These are phyloP conservation scores for Sorex araneus DNA, from an alignment of 2,113 vertebrate genomes.

Conservation along the genomic window DNA sequence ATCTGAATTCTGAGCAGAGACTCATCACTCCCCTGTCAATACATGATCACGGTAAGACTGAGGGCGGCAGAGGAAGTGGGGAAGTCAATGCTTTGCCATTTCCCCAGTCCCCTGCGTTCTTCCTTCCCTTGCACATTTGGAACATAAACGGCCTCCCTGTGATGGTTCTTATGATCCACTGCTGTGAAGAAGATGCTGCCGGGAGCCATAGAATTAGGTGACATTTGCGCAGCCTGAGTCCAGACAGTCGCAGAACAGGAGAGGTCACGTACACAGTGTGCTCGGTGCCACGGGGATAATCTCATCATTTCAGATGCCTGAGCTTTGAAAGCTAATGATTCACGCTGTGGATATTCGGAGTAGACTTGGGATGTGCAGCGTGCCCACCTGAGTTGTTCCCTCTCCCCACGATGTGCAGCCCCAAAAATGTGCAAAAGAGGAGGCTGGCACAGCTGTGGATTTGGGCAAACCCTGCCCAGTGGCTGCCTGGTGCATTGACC, in stretches of 20 bases:
- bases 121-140: neutral
- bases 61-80: neutral
- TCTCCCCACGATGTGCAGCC: neutral
- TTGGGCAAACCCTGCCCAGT: fast-evolving
- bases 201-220: constrained; percentile 51
- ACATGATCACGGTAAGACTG: neutral
- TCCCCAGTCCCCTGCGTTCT: neutral
- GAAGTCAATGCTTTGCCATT: neutral
- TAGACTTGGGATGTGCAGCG: neutral
- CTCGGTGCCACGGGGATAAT: constrained; percentile 44
- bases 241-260: constrained; percentile 15
- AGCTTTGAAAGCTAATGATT: constrained; percentile 58
- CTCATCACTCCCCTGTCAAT: neutral
- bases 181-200: neutral
- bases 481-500: neutral
- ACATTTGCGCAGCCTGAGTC: constrained; percentile 77
- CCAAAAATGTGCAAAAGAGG: no score
- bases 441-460: neutral
- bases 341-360: neutral
- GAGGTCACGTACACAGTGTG: constrained; percentile 51
- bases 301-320: constrained; percentile 38
- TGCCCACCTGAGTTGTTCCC: neutral
- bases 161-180: constrained; percentile 48
- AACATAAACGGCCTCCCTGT: constrained; percentile 47
- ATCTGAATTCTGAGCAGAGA: constrained; percentile 44